Conservation (phyloP, 1,140 invertebrate genomes). For the Megalonaias nervosa region DNA sequence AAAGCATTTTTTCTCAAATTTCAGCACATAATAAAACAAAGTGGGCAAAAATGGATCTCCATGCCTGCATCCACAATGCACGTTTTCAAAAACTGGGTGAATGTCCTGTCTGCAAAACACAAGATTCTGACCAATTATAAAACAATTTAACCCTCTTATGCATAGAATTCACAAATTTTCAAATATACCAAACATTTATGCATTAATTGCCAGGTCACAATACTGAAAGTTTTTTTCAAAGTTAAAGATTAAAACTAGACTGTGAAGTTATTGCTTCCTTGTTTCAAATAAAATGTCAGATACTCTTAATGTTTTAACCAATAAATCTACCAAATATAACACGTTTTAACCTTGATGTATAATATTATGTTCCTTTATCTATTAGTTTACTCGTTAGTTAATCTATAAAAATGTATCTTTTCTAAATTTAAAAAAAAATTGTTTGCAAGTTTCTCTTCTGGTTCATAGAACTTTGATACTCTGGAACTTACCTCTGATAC, state of each 20-base stretch:
- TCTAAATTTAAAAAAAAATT: too few relatives aligned
- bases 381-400: too few relatives aligned
- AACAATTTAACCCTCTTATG: conserved; percentile 26
- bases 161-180: conserved; percentile 20
- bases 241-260: conserved; percentile 32
- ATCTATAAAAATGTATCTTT: too few relatives aligned
- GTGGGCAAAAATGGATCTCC: conserved; percentile 11
- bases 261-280: conserved; percentile 26
- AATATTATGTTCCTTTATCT: not conserved
- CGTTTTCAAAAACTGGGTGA: conserved; percentile 22
- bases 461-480: too few relatives aligned
- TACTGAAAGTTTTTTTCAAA: conserved; percentile 39
- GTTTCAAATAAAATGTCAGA: conserved; percentile 33
- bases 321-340: conserved; percentile 26
- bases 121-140: conserved; percentile 24
- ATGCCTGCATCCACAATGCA: conserved; percentile 24
- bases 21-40: conserved; percentile 23
- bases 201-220: conserved; percentile 20
- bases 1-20: conserved; percentile 21
- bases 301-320: conserved; percentile 30
- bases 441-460: too few relatives aligned
- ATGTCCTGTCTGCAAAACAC: conserved; percentile 19
- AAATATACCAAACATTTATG: conserved; percentile 22
- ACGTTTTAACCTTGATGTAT: conserved; percentile 28
- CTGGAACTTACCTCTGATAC: too few relatives aligned